Evolutionary conservation across 1,140 invertebrate species (phyloP).

Genomic region (Drosophila subpulchrella): DNA sequence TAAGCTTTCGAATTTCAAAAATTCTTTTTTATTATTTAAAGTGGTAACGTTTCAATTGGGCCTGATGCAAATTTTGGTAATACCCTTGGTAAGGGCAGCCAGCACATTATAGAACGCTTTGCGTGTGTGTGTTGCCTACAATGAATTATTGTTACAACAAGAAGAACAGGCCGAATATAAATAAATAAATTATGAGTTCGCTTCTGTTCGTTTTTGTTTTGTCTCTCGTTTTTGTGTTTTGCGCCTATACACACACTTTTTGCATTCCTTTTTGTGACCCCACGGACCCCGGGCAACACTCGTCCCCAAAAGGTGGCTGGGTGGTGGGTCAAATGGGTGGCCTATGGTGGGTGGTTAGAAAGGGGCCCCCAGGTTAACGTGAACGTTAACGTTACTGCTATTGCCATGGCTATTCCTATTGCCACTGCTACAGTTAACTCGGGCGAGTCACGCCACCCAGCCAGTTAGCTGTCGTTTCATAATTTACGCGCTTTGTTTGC

Average conservation of each 20-base stretch:
- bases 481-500: constrained; percentile 80
- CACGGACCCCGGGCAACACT: constrained; percentile 39
- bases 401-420: too few relatives aligned
- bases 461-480: constrained; percentile 79
- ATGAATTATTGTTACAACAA: constrained; percentile 78
- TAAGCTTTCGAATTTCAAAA: background rate
- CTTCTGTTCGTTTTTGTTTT: constrained; percentile 50
- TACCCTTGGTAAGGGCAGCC: constrained; percentile 35
- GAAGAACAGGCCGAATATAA: constrained; percentile 65
- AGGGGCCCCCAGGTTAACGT: constrained; percentile 36
- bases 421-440: constrained; percentile 49
- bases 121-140: constrained; percentile 56
- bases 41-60: background rate
- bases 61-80: background rate
- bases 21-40: background rate
- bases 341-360: background rate
- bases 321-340: background rate
- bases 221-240: constrained; percentile 35
- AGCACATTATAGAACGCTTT: constrained; percentile 30
- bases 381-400: constrained; percentile 41
- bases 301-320: constrained; percentile 7
- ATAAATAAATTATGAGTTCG: constrained; percentile 79
- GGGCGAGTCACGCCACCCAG: constrained; percentile 69
- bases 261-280: constrained; percentile 60
- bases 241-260: constrained; percentile 49